These are phyloP conservation scores for Berghia stephanieae DNA, from an alignment of 1,140 invertebrate species.

Conservation along the genomic window DNA sequence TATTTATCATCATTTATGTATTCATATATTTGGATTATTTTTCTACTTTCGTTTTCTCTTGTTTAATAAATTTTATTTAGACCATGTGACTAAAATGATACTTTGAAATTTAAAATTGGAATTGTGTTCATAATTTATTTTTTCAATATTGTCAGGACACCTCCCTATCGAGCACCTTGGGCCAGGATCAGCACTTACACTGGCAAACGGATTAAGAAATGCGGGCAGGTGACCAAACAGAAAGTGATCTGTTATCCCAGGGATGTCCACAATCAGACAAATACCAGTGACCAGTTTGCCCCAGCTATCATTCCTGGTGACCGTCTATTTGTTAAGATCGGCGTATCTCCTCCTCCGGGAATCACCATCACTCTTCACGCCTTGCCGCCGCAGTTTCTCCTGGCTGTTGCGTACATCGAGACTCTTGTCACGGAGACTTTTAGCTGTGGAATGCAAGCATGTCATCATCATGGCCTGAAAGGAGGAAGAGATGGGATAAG, in stretches of 20 bases:
- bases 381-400: conserved; percentile 61
- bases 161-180: conserved; percentile 63
- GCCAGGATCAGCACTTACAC: conserved; percentile 62
- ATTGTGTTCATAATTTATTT: too few relatives aligned
- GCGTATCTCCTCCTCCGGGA: conserved; percentile 62
- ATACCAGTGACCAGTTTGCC: conserved; percentile 60
- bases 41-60: too few relatives aligned
- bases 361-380: conserved; percentile 60
- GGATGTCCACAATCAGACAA: conserved; percentile 54
- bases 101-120: too few relatives aligned
- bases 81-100: too few relatives aligned
- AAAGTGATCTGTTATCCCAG: conserved; percentile 64
- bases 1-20: too few relatives aligned
- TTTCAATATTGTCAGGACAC: conserved; percentile 51
- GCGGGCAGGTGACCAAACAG: conserved; percentile 58
- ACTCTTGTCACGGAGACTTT: conserved; percentile 58
- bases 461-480: too few relatives aligned
- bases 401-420: conserved; percentile 64
- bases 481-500: too few relatives aligned
- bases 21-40: too few relatives aligned
- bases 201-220: conserved; percentile 61
- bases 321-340: conserved; percentile 42
- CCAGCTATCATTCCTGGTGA: conserved; percentile 62
- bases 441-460: conserved; percentile 54
- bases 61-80: too few relatives aligned